Evolutionary conservation across 2,797 vertebrate species (phyloP).

Genomic region (Tenualosa thibaudeaui): DNA sequence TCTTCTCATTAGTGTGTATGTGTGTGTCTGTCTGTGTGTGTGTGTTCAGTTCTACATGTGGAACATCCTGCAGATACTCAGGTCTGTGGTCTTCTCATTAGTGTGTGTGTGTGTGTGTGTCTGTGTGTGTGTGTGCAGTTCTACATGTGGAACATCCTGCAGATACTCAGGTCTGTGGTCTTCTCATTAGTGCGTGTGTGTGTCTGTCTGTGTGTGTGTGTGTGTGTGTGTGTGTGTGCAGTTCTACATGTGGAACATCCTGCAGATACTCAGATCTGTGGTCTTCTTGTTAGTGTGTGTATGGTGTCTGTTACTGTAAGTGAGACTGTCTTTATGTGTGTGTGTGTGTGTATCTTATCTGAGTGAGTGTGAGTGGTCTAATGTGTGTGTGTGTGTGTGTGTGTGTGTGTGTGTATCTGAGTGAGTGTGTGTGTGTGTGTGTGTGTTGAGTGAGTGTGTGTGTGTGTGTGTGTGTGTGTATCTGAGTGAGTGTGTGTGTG

Average conservation of each 20-base stretch:
- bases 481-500: no score
- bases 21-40: slow-evolving; percentile 56
- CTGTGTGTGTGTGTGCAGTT: slow-evolving; percentile 70
- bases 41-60: slow-evolving; percentile 89
- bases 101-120: not conserved
- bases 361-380: not conserved
- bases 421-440: no score
- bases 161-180: slow-evolving; percentile 45
- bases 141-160: slow-evolving; percentile 82
- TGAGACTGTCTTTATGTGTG: no score
- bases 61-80: slow-evolving; percentile 85
- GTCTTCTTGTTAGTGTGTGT: not conserved
- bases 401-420: not conserved
- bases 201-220: not conserved
- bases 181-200: not conserved
- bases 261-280: not conserved
- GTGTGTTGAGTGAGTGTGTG: no score
- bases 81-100: slow-evolving; percentile 53
- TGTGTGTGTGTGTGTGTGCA: not conserved
- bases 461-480: no score
- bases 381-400: no score
- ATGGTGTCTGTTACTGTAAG: no score
- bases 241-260: not conserved
- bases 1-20: no score
- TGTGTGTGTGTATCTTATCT: not conserved